Base-by-base conservation (phyloP, 2,797 vertebrate species). In the Hylomyscus alleni region DNA sequence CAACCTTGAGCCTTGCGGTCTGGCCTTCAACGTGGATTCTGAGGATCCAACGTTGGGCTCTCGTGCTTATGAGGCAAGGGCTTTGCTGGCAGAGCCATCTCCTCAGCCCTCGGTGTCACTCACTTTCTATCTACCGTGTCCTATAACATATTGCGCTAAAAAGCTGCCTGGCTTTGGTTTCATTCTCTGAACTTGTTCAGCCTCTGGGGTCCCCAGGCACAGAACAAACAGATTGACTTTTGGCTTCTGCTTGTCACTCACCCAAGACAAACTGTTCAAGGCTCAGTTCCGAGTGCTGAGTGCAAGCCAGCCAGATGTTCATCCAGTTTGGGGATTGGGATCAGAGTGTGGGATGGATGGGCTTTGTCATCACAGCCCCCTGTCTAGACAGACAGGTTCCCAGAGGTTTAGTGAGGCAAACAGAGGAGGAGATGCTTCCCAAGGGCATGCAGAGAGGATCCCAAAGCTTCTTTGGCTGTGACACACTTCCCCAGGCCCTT, bases 311-410 rank as follows among this genome's bases (percentile, higher is more conserved):
- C 37, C 14, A 14, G 84, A 75, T 3, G 73, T 5, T 50, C 4
- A 8, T n/a, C 50, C 17, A 3, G 54, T 56, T 86, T 82, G 37
- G 0, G 22, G 90, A 78, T 9, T 47, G 76, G 82, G 89, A 65
- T 47, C 34, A 19, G 62, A 34, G 29, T 6, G 93, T 56, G 89
- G 87, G 94, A 75, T 40, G 50, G 31, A 56, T 56, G 52, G 87
- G 26, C 17, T 15, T 1, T 0, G 4, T 14, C 67, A 11, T 44
- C 22, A 17, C 10, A 14, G 73, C 37, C 1, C 69, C 17, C 31
- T 6, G 4, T 67, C 95, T 67, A 87, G 94, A 65, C 5, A 26
- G 91, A 81, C 86, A 90, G 87, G 83, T 93, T 94, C 67, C 52
- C 34, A 24, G 73, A 37, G 50, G 26, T 58, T 34, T 65, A 6